Evolutionary conservation across 2,888 invertebrate species (phyloP).

Genomic region (Drosophila multiciliata): DNA sequence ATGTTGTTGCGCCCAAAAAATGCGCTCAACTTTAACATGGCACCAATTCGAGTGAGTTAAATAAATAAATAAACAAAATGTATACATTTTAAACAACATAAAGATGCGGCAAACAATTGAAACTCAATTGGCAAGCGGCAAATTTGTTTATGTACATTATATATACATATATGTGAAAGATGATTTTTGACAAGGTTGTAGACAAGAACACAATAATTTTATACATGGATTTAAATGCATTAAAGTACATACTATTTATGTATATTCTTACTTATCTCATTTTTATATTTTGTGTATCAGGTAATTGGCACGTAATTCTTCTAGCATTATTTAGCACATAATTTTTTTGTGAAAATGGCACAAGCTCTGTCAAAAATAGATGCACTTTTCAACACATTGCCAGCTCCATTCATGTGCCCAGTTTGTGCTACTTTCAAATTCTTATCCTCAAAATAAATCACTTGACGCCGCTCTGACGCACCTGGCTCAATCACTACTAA

Average conservation of each 20-base stretch:
- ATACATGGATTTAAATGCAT: constrained; percentile 6
- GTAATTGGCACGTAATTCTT: not conserved
- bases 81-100: constrained; percentile 3
- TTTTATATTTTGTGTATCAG: not conserved
- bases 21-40: constrained; percentile 33
- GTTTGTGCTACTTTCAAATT: constrained; percentile 43
- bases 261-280: not conserved
- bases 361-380: constrained; percentile 47
- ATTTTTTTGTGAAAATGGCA: constrained; percentile 29
- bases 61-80: not conserved
- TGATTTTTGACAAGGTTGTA: constrained; percentile 26
- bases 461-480: constrained; percentile 15
- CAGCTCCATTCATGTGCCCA: constrained; percentile 36
- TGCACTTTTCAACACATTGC: constrained; percentile 8
- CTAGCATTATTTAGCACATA: not conserved
- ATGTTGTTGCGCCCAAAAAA: constrained; percentile 33
- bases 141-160: constrained; percentile 11
- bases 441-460: constrained; percentile 31
- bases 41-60: constrained; percentile 51
- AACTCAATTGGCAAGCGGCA: constrained; percentile 22
- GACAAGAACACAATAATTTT: not conserved
- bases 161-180: not conserved
- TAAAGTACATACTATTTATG: not conserved
- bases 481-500: constrained; percentile 27
- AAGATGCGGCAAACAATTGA: constrained; percentile 29